These are phyloP conservation scores for Oxyruncus cristatus DNA, from an alignment of 2,113 vertebrate species.

Conservation along the genomic window DNA sequence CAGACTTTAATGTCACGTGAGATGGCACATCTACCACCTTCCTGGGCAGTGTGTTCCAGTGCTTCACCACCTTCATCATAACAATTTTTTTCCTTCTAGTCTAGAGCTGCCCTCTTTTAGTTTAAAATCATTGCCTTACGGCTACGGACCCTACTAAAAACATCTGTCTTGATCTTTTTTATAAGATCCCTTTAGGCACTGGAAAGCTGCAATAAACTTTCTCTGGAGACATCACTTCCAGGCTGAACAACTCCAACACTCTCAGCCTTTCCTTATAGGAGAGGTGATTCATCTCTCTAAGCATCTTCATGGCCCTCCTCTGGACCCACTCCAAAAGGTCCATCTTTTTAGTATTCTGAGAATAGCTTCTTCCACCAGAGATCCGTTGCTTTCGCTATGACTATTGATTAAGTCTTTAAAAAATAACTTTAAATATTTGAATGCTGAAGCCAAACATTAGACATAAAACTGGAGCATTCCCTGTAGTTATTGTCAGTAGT, in stretches of 20 bases:
- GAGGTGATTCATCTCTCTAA: not conserved
- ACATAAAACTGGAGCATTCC: not conserved
- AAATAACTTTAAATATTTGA: not conserved
- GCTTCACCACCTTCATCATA: not conserved
- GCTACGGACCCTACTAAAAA: not conserved
- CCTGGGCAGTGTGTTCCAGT: not conserved
- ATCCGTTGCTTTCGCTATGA: not conserved
- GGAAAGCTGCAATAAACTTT: not conserved
- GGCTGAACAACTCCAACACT: not conserved
- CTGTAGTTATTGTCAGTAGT: not conserved
- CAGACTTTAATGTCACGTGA: not conserved
- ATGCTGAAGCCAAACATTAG: not conserved
- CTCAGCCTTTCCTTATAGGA: not conserved
- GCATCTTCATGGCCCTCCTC: not conserved
- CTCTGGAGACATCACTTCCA: rapidly evolving
- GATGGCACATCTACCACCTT: not conserved
- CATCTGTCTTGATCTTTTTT: not conserved
- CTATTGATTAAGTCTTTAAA: not conserved
- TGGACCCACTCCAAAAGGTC: not conserved
- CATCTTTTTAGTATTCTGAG: not conserved
- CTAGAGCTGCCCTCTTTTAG: not conserved
- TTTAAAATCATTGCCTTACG: not conserved
- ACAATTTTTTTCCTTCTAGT: not conserved
- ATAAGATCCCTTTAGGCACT: not conserved
- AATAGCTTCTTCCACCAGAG: not conserved